Evolutionary conservation across 2,888 invertebrate species (phyloP), one percentile per base, ranked within the genome.

Genomic region (Gandaritis pyraliata): DNA sequence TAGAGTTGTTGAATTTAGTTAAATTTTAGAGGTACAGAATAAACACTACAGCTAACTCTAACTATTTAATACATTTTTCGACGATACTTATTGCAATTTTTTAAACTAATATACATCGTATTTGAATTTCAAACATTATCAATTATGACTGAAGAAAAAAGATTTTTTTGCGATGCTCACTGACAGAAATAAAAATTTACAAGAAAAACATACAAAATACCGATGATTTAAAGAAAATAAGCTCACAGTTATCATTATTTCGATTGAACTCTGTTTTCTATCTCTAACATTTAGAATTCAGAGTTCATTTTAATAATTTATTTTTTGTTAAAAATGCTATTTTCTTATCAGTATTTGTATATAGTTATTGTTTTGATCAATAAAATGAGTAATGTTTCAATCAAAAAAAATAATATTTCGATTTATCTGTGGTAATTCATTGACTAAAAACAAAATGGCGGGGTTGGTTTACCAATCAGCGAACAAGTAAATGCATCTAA

Each of bases 121-220:
- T 39, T 23, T 33, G 10, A 8, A 8, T 33, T 33, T 33, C 10
- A 33, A 41, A 29, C 36, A 43, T 53, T 13, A 56, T 38, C 23
- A 36, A 53, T 3, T 10, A 43, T 10, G n/a, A n/a, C n/a, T n/a
- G 11, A 38, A 41, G 39, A 49, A 60, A 53, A 61, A 43, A 29
- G 30, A 50, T 46, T 69, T 66, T 69, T 69, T 66, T 66, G 62
- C 54, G 64, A 66, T 58, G 45, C 49, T 47, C 53, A 57, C 59
- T 61, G 46, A 58, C 43, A 3, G 2, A 41, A n/a, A 38, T n/a
- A 5, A 12, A 12, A 12, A 23, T 1, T 23, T 5, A 23, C 23
- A 23, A 23, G 23, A 23, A 23, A 23, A 23, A 1, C 30, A 33
- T 7, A 33, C 0, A 33, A 33, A 33, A 33, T 2, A 33, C 8